phyloP scores from a whole-genome alignment of 2,888 invertebrate genomes.

The Synergus japonicus region DNA sequence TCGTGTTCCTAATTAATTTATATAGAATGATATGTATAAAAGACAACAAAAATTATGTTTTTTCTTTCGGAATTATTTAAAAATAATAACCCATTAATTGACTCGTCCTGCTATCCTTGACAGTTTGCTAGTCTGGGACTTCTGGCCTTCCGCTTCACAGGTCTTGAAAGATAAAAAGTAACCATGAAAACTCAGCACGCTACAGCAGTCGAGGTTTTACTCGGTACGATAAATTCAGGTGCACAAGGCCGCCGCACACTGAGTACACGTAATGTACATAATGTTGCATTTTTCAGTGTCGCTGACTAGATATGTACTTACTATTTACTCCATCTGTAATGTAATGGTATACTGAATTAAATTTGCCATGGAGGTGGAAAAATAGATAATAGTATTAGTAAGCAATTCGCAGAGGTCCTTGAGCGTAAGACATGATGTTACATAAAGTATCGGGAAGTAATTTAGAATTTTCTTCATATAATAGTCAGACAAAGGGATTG shows the following conservation, averaged over 20 bases:
- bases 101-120: conserved; percentile 59
- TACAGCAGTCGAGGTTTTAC: conserved; percentile 58
- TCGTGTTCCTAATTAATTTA: too few relatives aligned
- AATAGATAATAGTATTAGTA: conserved; percentile 42
- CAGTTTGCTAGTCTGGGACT: conserved; percentile 54
- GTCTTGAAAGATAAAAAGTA: conserved; percentile 54
- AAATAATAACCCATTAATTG: conserved; percentile 41
- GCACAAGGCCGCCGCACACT: conserved; percentile 62
- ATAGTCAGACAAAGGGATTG: background rate
- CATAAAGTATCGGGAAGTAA: conserved; percentile 61
- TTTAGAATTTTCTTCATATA: conserved; percentile 42
- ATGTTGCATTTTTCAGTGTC: conserved; percentile 51
- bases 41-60: conserved; percentile 1
- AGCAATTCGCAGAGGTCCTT: conserved; percentile 55
- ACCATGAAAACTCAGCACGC: conserved; percentile 49
- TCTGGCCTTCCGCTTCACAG: conserved; percentile 60
- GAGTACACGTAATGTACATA: conserved; percentile 57
- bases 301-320: conserved; percentile 17
- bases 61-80: conserved; percentile 13
- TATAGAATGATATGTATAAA: too few relatives aligned
- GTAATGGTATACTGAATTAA: background rate
- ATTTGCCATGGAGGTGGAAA: conserved; percentile 1
- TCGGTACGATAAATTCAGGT: conserved; percentile 68
- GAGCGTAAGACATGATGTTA: conserved; percentile 54
- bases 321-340: conserved; percentile 8